Conservation (phyloP, 2,888 invertebrate species). For the Melipona beecheii region DNA sequence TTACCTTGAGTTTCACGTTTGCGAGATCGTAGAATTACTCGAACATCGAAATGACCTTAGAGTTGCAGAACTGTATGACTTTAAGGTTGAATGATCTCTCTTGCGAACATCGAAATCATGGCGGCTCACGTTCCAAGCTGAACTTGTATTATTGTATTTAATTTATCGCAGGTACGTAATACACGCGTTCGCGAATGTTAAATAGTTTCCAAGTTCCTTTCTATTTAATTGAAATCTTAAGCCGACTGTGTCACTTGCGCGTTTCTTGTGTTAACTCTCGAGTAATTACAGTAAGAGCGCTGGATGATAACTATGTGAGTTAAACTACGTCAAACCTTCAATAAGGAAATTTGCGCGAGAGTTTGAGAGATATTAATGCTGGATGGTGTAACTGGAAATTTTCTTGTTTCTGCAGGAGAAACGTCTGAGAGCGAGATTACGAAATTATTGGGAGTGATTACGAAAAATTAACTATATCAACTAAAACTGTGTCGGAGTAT, state of each 20-base stretch:
- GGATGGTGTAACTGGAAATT: not conserved
- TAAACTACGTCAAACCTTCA: not conserved
- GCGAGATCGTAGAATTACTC: not conserved
- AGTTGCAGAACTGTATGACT: not conserved
- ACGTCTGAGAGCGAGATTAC: too few species aligned
- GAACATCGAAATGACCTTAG: not conserved
- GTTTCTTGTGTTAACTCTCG: not conserved
- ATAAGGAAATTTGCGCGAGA: not conserved
- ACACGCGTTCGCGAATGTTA: not conserved
- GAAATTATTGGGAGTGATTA: too few species aligned
- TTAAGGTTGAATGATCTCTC: constrained; percentile 1
- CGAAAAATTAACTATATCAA: too few species aligned
- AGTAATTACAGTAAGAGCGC: not conserved
- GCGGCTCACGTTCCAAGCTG: not conserved
- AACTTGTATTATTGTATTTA: not conserved
- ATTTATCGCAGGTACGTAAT: not conserved
- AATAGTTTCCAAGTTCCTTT: not conserved
- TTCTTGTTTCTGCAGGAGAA: too few species aligned
- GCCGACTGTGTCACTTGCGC: not conserved
- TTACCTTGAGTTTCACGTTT: not conserved
- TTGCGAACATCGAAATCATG: not conserved
- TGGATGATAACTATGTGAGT: not conserved
- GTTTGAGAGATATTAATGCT: not conserved
- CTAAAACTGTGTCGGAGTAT: too few species aligned
- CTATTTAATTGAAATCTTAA: not conserved